phyloP scores from a whole-genome alignment of 2,797 vertebrate species.

The Smutsia gigantea region DNA sequence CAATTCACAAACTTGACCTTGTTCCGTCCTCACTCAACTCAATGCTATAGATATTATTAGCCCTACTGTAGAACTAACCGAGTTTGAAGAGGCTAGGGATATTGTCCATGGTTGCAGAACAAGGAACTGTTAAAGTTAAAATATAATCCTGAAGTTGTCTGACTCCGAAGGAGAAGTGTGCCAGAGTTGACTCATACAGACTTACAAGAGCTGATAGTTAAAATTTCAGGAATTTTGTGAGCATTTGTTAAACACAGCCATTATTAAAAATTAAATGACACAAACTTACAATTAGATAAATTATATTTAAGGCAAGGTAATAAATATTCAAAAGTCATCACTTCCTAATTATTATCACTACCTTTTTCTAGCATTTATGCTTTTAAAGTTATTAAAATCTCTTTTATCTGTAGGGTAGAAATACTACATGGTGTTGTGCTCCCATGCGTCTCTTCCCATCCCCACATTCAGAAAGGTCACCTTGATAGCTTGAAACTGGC shows the following conservation, averaged over 20 bases:
- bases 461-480: not conserved
- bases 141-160: constrained; percentile 9
- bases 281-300: constrained; percentile 23
- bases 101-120: not conserved
- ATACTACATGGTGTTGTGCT: not conserved
- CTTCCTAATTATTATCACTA: not conserved
- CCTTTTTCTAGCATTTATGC: not conserved
- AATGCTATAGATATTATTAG: not conserved
- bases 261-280: constrained; percentile 35
- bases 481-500: not conserved
- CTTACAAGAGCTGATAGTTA: not conserved
- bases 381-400: not conserved
- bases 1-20: not conserved
- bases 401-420: not conserved
- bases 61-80: not conserved
- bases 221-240: constrained; percentile 51
- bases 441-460: not conserved
- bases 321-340: constrained; percentile 17
- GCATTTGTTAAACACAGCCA: not conserved
- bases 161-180: constrained; percentile 11
- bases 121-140: not conserved
- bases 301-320: not conserved
- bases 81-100: not conserved
- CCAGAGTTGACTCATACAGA: not conserved
- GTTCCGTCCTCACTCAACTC: not conserved